Evolutionary conservation across 2,888 invertebrate genomes (phyloP), one percentile per base, ranked within the genome.

Genomic region (Eristalinus aeneus): DNA sequence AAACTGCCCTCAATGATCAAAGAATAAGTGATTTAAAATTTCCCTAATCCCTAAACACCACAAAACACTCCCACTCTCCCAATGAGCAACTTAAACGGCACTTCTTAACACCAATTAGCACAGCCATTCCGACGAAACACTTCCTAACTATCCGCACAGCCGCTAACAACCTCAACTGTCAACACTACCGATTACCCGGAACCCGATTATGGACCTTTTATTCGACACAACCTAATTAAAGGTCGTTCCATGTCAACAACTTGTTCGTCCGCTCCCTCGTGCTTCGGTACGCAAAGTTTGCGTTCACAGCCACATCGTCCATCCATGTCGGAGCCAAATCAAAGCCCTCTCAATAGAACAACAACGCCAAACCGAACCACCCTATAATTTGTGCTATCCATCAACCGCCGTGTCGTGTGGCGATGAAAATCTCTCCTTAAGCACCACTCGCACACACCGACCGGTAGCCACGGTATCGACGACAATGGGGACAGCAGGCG

Each of bases 191-290:
- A 75, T 80, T 80, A 63, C 61, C 72, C 39, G 27, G 54, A 75
- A 79, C 79, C 39, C 56, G 68, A 76, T 85, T 81, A 85, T 76
- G 23, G 68, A 56, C 72, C 69, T 67, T 64, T 76, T 77, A 81
- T 77, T 69, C 76, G 67, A 77, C 68, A 80, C 72, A 80, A 76
- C 76, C 81, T 85, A 76, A 81, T 85, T 85, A 85, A 85, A 85
- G 73, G 81, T 72, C 76, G 56, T 68, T 72, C 76, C 72, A 69
- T 81, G 85, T 81, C 81, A 85, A 85, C 85, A 81, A 77, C 76
- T 85, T 76, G 75, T 76, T 80, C 76, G 20, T 9, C 58, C 71
- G 61, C 64, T 64, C 69, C 74, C 69, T 72, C 64, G 11, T 16
- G 16, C 16, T 56, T 8, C 68, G 16, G 34, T 31, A 65, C 22